Evolutionary conservation across 2,797 vertebrate species (phyloP).

Genomic region (Pseudochaenichthys georgianus): DNA sequence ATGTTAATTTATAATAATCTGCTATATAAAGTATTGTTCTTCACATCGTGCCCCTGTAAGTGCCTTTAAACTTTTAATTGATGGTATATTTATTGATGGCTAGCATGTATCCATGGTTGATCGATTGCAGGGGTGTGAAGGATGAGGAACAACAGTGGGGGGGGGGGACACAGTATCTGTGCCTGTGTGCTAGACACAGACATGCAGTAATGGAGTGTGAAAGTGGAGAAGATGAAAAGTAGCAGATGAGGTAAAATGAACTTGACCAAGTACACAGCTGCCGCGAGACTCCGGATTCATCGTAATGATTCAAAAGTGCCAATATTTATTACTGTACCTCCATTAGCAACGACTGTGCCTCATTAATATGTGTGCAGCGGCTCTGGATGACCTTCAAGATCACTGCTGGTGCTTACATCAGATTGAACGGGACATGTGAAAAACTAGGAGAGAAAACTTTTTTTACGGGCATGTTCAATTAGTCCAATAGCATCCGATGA

Average conservation of each 20-base stretch:
- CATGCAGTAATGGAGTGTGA: slow-evolving; percentile 60
- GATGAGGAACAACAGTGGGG: slow-evolving; percentile 24
- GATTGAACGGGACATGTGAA: slow-evolving; percentile 19
- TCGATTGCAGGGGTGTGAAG: slow-evolving; percentile 28
- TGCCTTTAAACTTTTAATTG: slow-evolving; percentile 14
- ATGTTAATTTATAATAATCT: background rate
- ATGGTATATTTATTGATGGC: slow-evolving; percentile 18
- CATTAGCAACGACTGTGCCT: slow-evolving; percentile 65
- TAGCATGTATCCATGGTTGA: slow-evolving; percentile 25
- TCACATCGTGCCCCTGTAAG: slow-evolving; percentile 13
- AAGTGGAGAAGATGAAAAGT: slow-evolving; percentile 63
- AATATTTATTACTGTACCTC: slow-evolving; percentile 75
- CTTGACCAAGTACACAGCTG: slow-evolving; percentile 55
- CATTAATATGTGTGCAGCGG: slow-evolving; percentile 67
- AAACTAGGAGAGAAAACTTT: slow-evolving; percentile 11
- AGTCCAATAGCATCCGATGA: slow-evolving; percentile 15
- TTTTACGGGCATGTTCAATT: background rate
- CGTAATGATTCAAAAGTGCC: slow-evolving; percentile 65
- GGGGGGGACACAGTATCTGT: slow-evolving; percentile 13
- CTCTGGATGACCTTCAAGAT: slow-evolving; percentile 66
- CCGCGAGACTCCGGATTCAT: slow-evolving; percentile 42
- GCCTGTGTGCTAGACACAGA: slow-evolving; percentile 30
- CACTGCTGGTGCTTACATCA: slow-evolving; percentile 34
- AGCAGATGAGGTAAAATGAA: slow-evolving; percentile 72
- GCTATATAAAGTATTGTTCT: background rate